Evolutionary conservation across 2,888 invertebrate species (phyloP).

Genomic region (Drosophila fulvimacula): DNA sequence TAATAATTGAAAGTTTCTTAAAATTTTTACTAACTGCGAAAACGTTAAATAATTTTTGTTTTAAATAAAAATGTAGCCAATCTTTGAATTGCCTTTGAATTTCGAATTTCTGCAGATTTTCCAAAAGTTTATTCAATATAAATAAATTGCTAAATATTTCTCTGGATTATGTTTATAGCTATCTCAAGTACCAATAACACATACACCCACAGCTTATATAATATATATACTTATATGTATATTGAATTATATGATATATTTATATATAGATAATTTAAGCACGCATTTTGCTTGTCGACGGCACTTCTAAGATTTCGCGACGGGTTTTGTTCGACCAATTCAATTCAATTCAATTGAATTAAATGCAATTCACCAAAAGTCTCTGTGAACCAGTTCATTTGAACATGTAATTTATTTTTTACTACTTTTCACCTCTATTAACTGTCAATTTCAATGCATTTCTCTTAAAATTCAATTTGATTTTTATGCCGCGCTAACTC

Average conservation of each 20-base stretch:
- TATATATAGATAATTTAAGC: slow-evolving; percentile 2
- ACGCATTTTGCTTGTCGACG: slow-evolving; percentile 36
- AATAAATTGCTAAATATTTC: background rate
- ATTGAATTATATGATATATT: background rate
- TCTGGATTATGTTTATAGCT: background rate
- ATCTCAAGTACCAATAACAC: slow-evolving; percentile 4
- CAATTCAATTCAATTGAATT: background rate
- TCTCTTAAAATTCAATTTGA: background rate
- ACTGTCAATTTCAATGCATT: background rate
- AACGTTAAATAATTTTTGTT: no score
- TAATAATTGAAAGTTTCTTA: no score
- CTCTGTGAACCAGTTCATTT: background rate
- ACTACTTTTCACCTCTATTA: background rate
- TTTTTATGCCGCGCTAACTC: slow-evolving; percentile 28
- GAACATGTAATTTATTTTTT: background rate
- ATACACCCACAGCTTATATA: slow-evolving; percentile 4
- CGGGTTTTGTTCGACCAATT: slow-evolving; percentile 8
- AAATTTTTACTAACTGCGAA: no score
- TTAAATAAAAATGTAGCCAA: no score
- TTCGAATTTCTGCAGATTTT: background rate
- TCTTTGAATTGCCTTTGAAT: background rate
- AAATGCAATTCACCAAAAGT: background rate
- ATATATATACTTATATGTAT: slow-evolving; percentile 1
- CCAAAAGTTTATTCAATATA: background rate
- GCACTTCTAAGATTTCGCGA: slow-evolving; percentile 75